Conservation (phyloP, 1,140 invertebrate species). For the Pinna nobilis region DNA sequence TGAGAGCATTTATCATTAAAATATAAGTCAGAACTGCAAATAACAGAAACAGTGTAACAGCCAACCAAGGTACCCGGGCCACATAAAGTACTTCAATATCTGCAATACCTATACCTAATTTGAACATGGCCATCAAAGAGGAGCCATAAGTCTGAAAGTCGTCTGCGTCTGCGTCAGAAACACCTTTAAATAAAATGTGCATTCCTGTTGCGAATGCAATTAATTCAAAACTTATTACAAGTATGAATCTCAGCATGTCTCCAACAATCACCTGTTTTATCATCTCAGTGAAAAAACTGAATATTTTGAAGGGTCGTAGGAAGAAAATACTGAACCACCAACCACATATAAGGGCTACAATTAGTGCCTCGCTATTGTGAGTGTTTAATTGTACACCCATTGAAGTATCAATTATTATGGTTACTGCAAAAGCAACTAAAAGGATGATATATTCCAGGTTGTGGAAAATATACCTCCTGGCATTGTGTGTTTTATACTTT, state of each 20-base stretch:
- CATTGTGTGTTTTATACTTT: slow-evolving; percentile 19
- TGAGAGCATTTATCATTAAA: slow-evolving; percentile 59
- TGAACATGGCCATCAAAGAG: slow-evolving; percentile 55
- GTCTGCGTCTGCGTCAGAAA: neutral
- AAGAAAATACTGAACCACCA: slow-evolving; percentile 55
- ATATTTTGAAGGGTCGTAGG: slow-evolving; percentile 34
- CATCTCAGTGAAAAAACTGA: slow-evolving; percentile 56
- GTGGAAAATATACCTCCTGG: slow-evolving; percentile 32
- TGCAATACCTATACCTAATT: slow-evolving; percentile 57
- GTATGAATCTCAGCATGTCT: slow-evolving; percentile 48
- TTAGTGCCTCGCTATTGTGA: slow-evolving; percentile 29
- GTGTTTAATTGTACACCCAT: neutral
- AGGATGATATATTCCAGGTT: slow-evolving; percentile 49
- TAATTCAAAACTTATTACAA: slow-evolving; percentile 49
- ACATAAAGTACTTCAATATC: slow-evolving; percentile 50
- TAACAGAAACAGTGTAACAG: slow-evolving; percentile 46
- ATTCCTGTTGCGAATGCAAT: slow-evolving; percentile 56
- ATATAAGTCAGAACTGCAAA: slow-evolving; percentile 60
- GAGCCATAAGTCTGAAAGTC: slow-evolving; percentile 41
- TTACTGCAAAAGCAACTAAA: slow-evolving; percentile 45
- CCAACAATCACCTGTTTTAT: slow-evolving; percentile 49
- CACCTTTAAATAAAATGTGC: slow-evolving; percentile 44
- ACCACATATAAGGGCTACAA: slow-evolving; percentile 45
- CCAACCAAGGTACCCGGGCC: slow-evolving; percentile 45
- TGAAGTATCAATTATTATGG: slow-evolving; percentile 46